Percentiles rank a stretch among this genome's conserved stretches.
Conservation (phyloP, 2,888 invertebrate species). For the Creontiades dilutus region DNA sequence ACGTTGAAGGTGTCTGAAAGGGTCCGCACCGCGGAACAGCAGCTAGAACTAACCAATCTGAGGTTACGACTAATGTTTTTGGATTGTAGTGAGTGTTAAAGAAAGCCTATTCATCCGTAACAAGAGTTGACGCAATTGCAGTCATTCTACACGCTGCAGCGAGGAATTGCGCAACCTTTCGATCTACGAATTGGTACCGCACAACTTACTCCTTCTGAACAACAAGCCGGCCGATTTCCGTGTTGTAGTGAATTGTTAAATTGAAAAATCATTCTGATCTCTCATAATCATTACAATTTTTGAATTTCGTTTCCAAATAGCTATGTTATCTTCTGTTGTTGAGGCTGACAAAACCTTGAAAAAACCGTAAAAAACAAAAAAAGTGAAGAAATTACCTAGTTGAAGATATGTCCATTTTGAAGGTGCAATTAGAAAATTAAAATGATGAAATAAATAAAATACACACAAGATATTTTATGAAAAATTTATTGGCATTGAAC, state of each 20-base stretch:
- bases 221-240: not conserved
- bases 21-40: not conserved
- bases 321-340: no score
- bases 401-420: no score
- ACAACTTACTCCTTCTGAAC: not conserved
- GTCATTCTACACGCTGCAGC: conserved; percentile 16
- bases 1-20: conserved; percentile 15
- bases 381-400: no score
- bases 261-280: no score
- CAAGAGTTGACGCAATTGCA: conserved; percentile 30
- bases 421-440: no score
- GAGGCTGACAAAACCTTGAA: no score
- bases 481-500: no score
- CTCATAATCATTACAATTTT: no score
- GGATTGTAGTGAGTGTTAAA: not conserved
- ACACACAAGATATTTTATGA: no score
- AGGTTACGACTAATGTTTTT: conserved; percentile 5
- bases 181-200: not conserved
- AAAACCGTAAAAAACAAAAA: no score
- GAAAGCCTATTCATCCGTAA: conserved; percentile 7
- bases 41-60: not conserved
- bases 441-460: no score
- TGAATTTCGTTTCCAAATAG: no score
- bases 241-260: not conserved
- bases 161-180: not conserved